Evolutionary conservation across 1,140 invertebrate genomes (phyloP), one percentile per base, ranked within the genome.

Genomic region (Oedothorax gibbosus): DNA sequence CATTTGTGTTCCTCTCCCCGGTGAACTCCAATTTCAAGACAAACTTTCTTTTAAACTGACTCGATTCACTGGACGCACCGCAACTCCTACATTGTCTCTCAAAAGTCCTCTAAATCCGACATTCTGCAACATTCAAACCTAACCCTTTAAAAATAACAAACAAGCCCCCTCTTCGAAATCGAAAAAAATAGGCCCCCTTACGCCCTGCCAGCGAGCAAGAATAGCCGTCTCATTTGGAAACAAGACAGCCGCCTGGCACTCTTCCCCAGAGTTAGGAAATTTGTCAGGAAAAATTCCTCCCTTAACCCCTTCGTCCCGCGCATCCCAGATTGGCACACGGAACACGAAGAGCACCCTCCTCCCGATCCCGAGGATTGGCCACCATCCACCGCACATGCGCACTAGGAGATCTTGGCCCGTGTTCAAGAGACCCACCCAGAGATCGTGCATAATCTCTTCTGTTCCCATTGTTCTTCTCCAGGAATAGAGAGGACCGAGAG

Each of bases 391-490:
- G 54, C 65, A 60, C 80, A 82, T 64, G 68, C 80, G 80, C 66
- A 50, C 15, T 49, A 9, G 0, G 35, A n/a, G n/a, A n/a, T 18
- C 53, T 81, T 81, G 78, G 78, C 78, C 66, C 66, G 10, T 20
- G 54, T 81, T 81, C 78, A 81, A 81, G 66, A 81, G 60, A 65
- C 50, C 80, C 66, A 15, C 69, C 57, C 56, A n/a, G 65, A 6
- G 35, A 35, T 35, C 18, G 18, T 50, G 78, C 78, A 81, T 81
- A 71, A 81, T 81, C 78, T 49, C n/a, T 66, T 69, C 71, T 80
- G 60, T 80, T 56, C 71, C 78, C 66, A 81, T 81, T 81, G 78
- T 81, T 77, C 78, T 81, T 77, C 78, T 81, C 69, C 78, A 57
- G 62, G 78, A 81, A 81, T 81, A 81, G 78, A 12, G 71, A 57